These are phyloP conservation scores for Tursiops truncatus DNA, from an alignment of 2,113 vertebrate species.

Conservation along the genomic window DNA sequence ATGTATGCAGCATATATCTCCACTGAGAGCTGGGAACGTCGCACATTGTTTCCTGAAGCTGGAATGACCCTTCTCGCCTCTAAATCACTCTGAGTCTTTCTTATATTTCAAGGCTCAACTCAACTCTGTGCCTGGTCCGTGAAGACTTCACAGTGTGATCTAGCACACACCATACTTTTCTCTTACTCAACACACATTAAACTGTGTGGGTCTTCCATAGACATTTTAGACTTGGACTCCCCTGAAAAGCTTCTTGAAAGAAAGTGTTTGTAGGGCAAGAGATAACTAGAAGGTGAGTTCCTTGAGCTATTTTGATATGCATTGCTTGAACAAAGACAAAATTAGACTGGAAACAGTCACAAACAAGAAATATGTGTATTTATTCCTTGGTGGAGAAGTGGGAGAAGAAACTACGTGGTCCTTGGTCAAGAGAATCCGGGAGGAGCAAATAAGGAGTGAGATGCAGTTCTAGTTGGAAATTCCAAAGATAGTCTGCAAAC, in stretches of 20 bases:
- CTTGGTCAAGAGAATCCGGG: not conserved
- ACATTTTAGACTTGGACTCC: not conserved
- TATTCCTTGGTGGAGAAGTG: not conserved
- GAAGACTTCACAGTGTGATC: not conserved
- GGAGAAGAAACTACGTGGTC: not conserved
- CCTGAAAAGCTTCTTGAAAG: slow-evolving; percentile 11
- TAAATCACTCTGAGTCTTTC: not conserved
- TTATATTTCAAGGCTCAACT: not conserved
- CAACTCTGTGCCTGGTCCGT: not conserved
- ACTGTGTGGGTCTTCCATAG: not conserved
- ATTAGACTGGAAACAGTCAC: not conserved
- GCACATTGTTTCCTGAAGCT: not conserved
- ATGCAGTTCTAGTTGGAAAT: not conserved
- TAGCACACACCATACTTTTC: not conserved
- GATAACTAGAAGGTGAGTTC: not conserved
- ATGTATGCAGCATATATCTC: not conserved
- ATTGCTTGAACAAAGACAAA: not conserved
- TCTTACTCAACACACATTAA: not conserved
- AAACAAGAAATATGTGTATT: not conserved
- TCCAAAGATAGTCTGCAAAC: not conserved
- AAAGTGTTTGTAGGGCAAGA: not conserved
- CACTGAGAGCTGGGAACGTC: not conserved
- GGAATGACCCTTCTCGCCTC: not conserved
- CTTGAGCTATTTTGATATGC: not conserved
- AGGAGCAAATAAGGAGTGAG: not conserved